A percentile compares a stretch with the other conserved stretches of the same genome.
These are phyloP conservation scores for Chromis chromis DNA, from an alignment of 2,797 vertebrate species.

Conservation along the genomic window DNA sequence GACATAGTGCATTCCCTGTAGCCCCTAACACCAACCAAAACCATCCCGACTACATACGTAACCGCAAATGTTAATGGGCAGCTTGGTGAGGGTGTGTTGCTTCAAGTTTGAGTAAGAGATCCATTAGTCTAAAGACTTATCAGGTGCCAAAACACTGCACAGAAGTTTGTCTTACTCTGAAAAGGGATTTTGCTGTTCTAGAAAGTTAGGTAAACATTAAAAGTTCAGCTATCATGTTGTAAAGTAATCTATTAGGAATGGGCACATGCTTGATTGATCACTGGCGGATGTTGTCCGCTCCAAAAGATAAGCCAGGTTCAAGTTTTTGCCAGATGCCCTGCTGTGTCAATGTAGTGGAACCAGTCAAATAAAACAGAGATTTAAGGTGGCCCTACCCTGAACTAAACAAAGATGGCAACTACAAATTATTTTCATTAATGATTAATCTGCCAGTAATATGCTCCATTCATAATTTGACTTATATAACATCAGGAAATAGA, in stretches of 20 bases:
- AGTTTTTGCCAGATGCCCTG: not conserved
- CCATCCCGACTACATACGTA: conserved; percentile 13
- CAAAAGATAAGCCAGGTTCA: not conserved
- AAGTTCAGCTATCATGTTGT: not conserved
- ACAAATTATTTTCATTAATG: not conserved
- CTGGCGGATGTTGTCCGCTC: too few species aligned
- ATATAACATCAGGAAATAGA: not conserved
- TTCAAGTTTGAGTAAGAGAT: conserved; percentile 17
- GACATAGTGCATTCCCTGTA: not conserved
- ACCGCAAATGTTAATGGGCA: not conserved
- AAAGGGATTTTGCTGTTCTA: not conserved
- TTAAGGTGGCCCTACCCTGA: not conserved
- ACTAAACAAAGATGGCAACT: not conserved
- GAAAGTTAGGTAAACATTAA: not conserved
- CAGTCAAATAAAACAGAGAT: not conserved
- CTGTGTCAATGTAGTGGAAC: not conserved
- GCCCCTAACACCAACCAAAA: not conserved
- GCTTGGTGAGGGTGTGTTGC: not conserved
- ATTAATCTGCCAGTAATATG: too few species aligned
- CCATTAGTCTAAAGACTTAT: conserved; percentile 6
- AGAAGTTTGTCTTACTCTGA: not conserved
- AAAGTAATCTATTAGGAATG: not conserved
- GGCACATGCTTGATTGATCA: not conserved
- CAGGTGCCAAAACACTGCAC: not conserved
- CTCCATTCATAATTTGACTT: not conserved